Evolutionary conservation across 2,113 vertebrate species (phyloP).

Genomic region (Probosciger aterrimus): DNA sequence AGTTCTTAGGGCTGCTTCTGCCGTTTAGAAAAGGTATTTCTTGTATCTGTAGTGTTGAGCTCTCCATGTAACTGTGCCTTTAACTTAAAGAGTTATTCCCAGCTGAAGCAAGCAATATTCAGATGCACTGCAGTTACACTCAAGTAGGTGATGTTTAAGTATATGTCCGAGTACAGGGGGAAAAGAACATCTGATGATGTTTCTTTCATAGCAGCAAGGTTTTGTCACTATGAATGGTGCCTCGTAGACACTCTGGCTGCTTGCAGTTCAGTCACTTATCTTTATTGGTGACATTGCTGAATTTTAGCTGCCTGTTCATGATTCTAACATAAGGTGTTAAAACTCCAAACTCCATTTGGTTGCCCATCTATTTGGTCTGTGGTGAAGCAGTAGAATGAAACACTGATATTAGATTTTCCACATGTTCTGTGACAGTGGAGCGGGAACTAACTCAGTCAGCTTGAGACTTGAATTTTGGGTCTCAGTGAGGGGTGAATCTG

Average conservation of each 20-base stretch:
- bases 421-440: accelerated
- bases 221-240: background rate
- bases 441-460: background rate
- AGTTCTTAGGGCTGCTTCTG: background rate
- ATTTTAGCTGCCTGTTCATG: background rate
- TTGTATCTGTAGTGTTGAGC: background rate
- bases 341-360: background rate
- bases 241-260: background rate
- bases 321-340: background rate
- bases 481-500: background rate
- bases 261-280: background rate
- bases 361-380: background rate
- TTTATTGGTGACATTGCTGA: background rate
- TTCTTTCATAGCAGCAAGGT: background rate
- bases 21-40: background rate
- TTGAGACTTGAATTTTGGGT: background rate
- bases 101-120: background rate
- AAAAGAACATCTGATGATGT: background rate
- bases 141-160: background rate
- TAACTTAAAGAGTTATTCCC: background rate
- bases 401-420: background rate
- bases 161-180: background rate
- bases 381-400: background rate
- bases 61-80: background rate
- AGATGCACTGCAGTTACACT: background rate